Evolutionary conservation across 2,888 invertebrate genomes (phyloP).

Genomic region (Drosophila nr. perissopoda): DNA sequence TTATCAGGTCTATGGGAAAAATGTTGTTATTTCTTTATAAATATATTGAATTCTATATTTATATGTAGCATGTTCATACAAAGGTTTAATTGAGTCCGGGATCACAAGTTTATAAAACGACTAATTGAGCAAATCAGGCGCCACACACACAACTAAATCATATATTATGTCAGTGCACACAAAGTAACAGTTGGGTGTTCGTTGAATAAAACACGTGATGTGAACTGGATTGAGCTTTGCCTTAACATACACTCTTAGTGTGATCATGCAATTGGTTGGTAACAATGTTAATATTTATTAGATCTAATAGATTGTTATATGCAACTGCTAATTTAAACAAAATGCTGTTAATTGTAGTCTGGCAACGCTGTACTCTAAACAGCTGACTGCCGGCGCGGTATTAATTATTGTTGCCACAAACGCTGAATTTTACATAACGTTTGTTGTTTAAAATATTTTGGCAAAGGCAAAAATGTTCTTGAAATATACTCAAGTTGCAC

Average conservation of each 20-base stretch:
- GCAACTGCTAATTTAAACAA: conserved; percentile 17
- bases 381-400: conserved; percentile 52
- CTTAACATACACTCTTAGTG: conserved; percentile 56
- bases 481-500: conserved; percentile 16
- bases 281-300: conserved; percentile 35
- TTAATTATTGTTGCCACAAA: background rate
- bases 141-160: conserved; percentile 2
- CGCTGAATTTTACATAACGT: conserved; percentile 55
- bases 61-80: background rate
- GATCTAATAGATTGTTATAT: conserved; percentile 24
- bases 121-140: conserved; percentile 72
- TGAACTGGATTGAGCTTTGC: conserved; percentile 58
- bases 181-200: conserved; percentile 14
- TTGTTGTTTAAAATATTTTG: conserved; percentile 27
- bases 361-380: conserved; percentile 39
- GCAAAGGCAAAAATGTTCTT: conserved; percentile 37
- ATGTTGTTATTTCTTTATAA: background rate
- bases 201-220: conserved; percentile 62
- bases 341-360: background rate
- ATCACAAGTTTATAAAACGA: conserved; percentile 60
- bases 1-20: background rate
- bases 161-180: background rate
- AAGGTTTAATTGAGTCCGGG: conserved; percentile 62
- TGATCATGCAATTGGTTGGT: conserved; percentile 53
- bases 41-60: background rate